phyloP scores from a whole-genome alignment of 2,113 vertebrate genomes.

The Hassar affinis region DNA sequence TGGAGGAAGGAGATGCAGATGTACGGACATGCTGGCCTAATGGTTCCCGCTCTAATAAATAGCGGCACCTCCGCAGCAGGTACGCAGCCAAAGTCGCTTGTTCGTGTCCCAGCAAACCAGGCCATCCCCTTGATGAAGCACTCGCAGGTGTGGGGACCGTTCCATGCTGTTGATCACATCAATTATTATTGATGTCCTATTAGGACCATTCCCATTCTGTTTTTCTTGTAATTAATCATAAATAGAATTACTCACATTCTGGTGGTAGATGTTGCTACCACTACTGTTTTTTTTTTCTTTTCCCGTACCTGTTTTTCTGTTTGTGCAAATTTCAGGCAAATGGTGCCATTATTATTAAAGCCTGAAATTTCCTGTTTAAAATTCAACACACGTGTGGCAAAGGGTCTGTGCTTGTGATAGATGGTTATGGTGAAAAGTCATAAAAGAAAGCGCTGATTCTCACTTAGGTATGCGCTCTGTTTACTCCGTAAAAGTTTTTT shows the following conservation, averaged over 20 bases:
- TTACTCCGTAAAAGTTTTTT: background rate
- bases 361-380: background rate
- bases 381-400: conserved; percentile 5
- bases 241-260: conserved; percentile 24
- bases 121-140: conserved; percentile 67
- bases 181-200: conserved; percentile 67
- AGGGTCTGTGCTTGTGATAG: background rate
- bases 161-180: conserved; percentile 67
- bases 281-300: conserved; percentile 17
- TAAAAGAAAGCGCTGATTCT: background rate
- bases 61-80: conserved; percentile 58
- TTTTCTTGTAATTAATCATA: conserved; percentile 65
- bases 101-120: conserved; percentile 62
- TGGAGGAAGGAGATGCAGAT: conserved; percentile 29
- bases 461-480: background rate
- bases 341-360: conserved; percentile 20
- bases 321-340: background rate
- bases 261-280: conserved; percentile 47
- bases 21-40: conserved; percentile 34
- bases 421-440: background rate
- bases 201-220: conserved; percentile 59
- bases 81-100: conserved; percentile 49
- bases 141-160: conserved; percentile 69
- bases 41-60: conserved; percentile 63
- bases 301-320: conserved; percentile 8